Evolutionary conservation across 92 coral and sea anemone genomes (phyloP).

Genomic region (Pocillopora grandis): DNA sequence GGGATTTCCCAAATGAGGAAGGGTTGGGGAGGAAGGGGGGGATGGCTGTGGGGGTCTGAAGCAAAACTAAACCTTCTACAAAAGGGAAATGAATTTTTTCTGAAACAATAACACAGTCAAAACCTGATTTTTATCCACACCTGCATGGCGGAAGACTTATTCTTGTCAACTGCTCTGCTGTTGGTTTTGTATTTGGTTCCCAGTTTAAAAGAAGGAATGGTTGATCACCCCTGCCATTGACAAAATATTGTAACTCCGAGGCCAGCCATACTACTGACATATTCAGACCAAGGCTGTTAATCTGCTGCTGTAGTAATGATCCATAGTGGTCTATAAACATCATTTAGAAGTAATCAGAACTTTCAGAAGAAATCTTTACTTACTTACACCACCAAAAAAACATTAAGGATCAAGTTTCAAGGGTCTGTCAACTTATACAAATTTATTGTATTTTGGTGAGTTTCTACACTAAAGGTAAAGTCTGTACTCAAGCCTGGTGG

Average conservation of each 20-base stretch:
- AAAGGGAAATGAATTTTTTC: no score
- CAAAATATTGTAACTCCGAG: constrained; percentile 47
- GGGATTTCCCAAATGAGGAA: no score
- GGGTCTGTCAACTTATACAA: no score
- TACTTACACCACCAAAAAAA: no score
- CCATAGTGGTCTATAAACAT: constrained; percentile 51
- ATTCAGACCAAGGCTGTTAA: constrained; percentile 58
- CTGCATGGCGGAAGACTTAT: constrained; percentile 75
- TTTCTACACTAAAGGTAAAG: no score
- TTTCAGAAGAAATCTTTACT: not conserved
- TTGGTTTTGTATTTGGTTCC: constrained; percentile 75
- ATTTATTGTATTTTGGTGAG: no score
- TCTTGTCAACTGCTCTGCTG: constrained; percentile 54
- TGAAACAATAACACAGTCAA: no score
- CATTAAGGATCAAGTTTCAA: no score
- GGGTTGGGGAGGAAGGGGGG: no score
- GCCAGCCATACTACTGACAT: constrained; percentile 73
- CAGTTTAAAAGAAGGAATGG: constrained; percentile 75
- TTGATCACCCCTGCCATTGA: constrained; percentile 19
- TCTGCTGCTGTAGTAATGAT: constrained; percentile 47
- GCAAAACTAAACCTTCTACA: no score
- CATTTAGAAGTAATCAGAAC: not conserved
- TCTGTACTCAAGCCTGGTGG: no score
- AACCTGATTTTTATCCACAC: constrained; percentile 14
- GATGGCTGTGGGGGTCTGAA: no score